Percentiles rank a stretch among this genome's conserved stretches.
These are phyloP conservation scores for Acleris holmiana DNA, from an alignment of 2,888 invertebrate genomes.

Conservation along the genomic window DNA sequence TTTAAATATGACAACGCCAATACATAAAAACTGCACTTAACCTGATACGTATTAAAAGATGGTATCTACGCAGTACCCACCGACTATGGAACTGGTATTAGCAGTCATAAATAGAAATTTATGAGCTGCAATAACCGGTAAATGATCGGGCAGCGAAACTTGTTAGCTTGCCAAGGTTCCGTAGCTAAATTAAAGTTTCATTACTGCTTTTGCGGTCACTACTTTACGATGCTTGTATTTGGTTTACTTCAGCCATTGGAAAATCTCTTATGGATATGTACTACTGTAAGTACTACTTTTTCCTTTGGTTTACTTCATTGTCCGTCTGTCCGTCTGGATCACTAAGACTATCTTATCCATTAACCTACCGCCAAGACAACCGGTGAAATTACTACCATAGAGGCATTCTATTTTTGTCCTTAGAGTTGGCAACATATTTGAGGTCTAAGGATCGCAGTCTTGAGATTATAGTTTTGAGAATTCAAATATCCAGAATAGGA, in stretches of 20 bases:
- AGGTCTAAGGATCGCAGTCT: too few relatives aligned
- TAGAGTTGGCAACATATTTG: too few relatives aligned
- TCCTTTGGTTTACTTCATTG: too few relatives aligned
- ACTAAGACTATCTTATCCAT: too few relatives aligned
- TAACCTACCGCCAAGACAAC: too few relatives aligned
- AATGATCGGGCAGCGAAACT: constrained; percentile 23
- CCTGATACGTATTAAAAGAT: constrained; percentile 26
- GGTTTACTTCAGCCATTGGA: not conserved
- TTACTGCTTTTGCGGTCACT: not conserved
- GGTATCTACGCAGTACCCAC: constrained; percentile 22
- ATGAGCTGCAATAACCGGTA: constrained; percentile 31
- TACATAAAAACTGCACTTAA: constrained; percentile 8
- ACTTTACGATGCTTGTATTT: not conserved
- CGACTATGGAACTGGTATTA: constrained; percentile 20
- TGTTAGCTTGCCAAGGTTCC: constrained; percentile 26
- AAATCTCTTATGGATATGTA: not conserved
- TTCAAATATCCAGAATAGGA: too few relatives aligned
- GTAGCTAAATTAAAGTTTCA: constrained; percentile 8
- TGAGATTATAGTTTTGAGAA: too few relatives aligned
- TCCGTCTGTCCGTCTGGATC: too few relatives aligned
- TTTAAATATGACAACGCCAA: not conserved
- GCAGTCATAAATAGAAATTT: constrained; percentile 35
- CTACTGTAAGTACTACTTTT: too few relatives aligned
- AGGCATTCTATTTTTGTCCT: too few relatives aligned
- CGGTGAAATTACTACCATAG: too few relatives aligned